A percentile compares a stretch with the other conserved stretches of the same genome.
phyloP scores from a whole-genome alignment of 2,888 invertebrate species.

The Cataglyphis livida region DNA sequence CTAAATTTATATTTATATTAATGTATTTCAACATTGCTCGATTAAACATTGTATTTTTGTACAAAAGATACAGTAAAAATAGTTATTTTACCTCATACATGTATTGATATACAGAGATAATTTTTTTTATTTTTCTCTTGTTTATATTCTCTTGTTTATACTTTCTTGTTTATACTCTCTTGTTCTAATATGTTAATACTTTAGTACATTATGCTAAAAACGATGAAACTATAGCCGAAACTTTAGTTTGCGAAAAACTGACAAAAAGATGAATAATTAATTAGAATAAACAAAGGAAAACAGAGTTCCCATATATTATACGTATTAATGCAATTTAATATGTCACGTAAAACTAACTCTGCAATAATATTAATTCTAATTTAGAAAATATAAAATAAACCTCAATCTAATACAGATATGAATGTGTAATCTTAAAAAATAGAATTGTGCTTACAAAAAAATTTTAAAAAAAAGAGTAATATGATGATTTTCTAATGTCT shows the following conservation, averaged over 20 bases:
- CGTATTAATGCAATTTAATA: neutral
- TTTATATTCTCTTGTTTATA: neutral
- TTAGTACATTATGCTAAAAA: neutral
- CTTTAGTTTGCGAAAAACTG: neutral
- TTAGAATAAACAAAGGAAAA: neutral
- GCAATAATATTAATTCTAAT: neutral
- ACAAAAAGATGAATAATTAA: conserved; percentile 10
- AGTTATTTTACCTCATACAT: neutral
- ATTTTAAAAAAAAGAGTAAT: neutral
- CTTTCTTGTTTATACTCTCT: neutral
- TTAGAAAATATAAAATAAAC: neutral
- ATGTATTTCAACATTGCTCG: neutral
- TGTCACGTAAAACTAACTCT: neutral
- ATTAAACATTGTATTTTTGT: neutral
- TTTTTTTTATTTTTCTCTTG: neutral
- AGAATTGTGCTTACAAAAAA: neutral
- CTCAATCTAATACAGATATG: neutral
- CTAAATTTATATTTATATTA: neutral
- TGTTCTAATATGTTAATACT: neutral
- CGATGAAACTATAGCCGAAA: conserved; percentile 14
- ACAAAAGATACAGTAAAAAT: neutral
- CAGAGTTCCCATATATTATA: neutral
- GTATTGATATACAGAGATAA: neutral
- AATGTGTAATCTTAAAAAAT: neutral
- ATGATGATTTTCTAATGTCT: neutral